Percentiles rank a stretch among this genome's conserved stretches.
phyloP scores from a whole-genome alignment of 2,797 vertebrate genomes.

The Phylloscopus collybita region DNA sequence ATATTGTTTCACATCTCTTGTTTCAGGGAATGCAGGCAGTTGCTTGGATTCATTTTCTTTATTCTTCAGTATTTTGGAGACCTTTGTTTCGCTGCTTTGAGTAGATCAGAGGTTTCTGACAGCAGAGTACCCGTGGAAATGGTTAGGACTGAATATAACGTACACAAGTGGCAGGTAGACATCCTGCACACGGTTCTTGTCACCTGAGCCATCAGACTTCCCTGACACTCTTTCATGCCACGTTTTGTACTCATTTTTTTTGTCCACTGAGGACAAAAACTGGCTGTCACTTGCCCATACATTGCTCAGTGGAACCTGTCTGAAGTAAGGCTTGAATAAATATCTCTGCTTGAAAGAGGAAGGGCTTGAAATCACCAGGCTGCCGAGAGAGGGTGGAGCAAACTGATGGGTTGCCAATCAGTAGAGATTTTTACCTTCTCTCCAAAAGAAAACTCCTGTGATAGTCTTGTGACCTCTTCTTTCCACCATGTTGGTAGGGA shows the following conservation, averaged over 20 bases:
- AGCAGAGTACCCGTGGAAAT: not conserved
- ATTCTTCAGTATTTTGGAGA: not conserved
- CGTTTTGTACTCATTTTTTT: not conserved
- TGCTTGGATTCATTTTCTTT: not conserved
- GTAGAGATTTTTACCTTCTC: not conserved
- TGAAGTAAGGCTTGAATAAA: not conserved
- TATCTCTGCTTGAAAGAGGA: not conserved
- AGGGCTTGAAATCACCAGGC: not conserved
- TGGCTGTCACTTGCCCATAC: not conserved
- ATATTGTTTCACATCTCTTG: not conserved
- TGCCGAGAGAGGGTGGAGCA: not conserved
- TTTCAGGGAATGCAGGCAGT: not conserved
- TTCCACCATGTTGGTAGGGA: not conserved
- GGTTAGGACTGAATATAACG: not conserved
- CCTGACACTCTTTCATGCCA: not conserved
- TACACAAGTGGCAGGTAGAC: not conserved
- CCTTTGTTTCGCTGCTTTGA: not conserved
- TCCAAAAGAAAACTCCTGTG: not conserved
- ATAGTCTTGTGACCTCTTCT: not conserved
- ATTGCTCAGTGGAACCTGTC: not conserved
- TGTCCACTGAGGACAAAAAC: not conserved
- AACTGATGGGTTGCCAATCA: not conserved
- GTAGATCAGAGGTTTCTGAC: not conserved
- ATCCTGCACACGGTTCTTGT: fast-evolving
- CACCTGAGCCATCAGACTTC: not conserved